phyloP scores from a whole-genome alignment of 2,797 vertebrate species.

The Sciaenops ocellatus region DNA sequence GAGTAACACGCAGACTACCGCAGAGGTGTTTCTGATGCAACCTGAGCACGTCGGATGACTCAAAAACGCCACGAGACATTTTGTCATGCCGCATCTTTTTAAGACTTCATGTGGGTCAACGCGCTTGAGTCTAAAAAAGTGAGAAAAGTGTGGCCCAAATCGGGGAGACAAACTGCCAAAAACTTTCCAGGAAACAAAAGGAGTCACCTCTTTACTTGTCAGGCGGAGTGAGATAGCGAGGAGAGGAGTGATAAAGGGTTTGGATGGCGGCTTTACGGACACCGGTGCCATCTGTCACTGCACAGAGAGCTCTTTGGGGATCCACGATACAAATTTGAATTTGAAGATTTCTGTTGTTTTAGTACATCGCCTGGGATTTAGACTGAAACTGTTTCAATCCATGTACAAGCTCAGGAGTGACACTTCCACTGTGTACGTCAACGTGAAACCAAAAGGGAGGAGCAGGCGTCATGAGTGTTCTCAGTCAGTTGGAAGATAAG shows the following conservation, averaged over 20 bases:
- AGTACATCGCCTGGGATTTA: neutral
- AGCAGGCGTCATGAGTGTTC: neutral
- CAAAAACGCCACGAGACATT: conserved; percentile 40
- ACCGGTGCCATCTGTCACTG: conserved; percentile 43
- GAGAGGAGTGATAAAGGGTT: neutral
- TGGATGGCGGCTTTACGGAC: conserved; percentile 12
- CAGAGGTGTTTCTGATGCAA: conserved; percentile 20
- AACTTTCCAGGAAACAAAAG: neutral
- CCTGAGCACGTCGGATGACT: conserved; percentile 32
- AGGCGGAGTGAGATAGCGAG: neutral
- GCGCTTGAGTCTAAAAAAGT: neutral
- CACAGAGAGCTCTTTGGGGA: conserved; percentile 20
- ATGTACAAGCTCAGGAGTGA: neutral
- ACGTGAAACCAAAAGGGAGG: neutral
- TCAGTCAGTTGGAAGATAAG: conserved; percentile 2
- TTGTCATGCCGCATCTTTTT: conserved; percentile 38
- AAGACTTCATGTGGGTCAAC: conserved; percentile 32
- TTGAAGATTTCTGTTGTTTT: conserved; percentile 18
- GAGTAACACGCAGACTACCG: neutral
- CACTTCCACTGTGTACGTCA: neutral
- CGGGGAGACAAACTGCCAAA: conserved; percentile 24
- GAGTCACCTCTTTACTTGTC: conserved; percentile 25
- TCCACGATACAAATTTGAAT: neutral
- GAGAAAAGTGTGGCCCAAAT: conserved; percentile 28
- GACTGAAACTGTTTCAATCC: neutral